Conservation (phyloP, 1,140 invertebrate genomes). For the Brachionus manjavacas region DNA sequence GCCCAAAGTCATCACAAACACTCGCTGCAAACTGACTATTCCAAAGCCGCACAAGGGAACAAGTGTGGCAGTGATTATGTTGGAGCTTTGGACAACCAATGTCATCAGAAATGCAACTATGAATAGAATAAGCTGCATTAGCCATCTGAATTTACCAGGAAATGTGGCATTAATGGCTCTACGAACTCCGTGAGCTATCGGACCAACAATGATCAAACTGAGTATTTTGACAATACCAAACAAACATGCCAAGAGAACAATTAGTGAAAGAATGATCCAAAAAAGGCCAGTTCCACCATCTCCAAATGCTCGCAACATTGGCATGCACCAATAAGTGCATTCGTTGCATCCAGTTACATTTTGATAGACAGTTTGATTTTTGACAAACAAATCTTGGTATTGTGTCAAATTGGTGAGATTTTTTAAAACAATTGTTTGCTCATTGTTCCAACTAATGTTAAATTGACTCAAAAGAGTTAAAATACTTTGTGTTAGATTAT, state of each 20-base stretch:
- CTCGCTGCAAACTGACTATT: slow-evolving; percentile 62
- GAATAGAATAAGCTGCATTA: slow-evolving; percentile 60
- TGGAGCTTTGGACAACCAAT: slow-evolving; percentile 64
- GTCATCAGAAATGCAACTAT: slow-evolving; percentile 62
- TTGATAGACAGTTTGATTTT: background rate
- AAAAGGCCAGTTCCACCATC: slow-evolving; percentile 24
- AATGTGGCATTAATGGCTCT: slow-evolving; percentile 62
- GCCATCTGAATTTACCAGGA: slow-evolving; percentile 53
- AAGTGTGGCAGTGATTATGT: slow-evolving; percentile 65
- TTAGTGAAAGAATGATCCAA: background rate
- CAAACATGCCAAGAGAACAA: background rate
- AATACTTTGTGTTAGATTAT: background rate
- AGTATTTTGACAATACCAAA: slow-evolving; percentile 18
- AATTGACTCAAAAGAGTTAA: background rate
- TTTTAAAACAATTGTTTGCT: background rate
- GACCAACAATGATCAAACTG: slow-evolving; percentile 49
- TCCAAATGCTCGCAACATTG: slow-evolving; percentile 4
- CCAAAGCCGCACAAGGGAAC: slow-evolving; percentile 66
- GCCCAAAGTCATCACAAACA: slow-evolving; percentile 64
- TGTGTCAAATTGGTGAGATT: background rate
- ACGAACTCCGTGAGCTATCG: slow-evolving; percentile 59
- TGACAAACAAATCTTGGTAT: background rate
- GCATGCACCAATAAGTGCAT: background rate
- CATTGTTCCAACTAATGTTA: background rate
- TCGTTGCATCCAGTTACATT: background rate